Percentiles rank a stretch among this genome's conserved stretches.
Conservation (phyloP, 1,140 invertebrate species). For the Oedothorax gibbosus region DNA sequence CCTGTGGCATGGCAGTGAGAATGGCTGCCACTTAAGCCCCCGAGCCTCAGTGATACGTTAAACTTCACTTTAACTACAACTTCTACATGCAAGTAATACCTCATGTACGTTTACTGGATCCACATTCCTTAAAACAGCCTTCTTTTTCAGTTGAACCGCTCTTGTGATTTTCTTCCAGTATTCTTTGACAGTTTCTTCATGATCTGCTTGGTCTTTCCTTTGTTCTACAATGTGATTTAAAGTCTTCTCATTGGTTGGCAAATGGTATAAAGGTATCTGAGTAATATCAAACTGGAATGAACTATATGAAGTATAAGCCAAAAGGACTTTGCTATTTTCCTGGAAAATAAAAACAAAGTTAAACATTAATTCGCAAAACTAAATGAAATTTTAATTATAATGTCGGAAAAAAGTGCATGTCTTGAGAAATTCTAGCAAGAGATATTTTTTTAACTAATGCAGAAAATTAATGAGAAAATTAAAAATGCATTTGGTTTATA, state of each 20-base stretch:
- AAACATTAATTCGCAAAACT: neutral
- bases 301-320: neutral
- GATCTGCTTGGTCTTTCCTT: conserved; percentile 3
- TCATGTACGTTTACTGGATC: neutral
- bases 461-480: no score
- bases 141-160: neutral
- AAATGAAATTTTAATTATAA: neutral
- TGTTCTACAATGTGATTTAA: conserved; percentile 23
- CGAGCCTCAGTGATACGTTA: no score
- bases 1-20: no score
- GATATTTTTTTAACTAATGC: no score
- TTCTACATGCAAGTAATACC: no score
- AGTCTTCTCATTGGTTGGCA: conserved; percentile 16
- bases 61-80: no score
- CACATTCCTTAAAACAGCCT: neutral
- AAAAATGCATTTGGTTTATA: no score
- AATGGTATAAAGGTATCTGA: neutral
- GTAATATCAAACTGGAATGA: conserved; percentile 35
- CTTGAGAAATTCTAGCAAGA: no score
- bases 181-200: neutral
- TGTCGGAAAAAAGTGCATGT: no score
- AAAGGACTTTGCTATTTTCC: neutral
- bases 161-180: conserved; percentile 12
- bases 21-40: no score
- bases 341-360: neutral